Evolutionary conservation across 2,797 vertebrate species (phyloP).

Genomic region (Psittacula echo): DNA sequence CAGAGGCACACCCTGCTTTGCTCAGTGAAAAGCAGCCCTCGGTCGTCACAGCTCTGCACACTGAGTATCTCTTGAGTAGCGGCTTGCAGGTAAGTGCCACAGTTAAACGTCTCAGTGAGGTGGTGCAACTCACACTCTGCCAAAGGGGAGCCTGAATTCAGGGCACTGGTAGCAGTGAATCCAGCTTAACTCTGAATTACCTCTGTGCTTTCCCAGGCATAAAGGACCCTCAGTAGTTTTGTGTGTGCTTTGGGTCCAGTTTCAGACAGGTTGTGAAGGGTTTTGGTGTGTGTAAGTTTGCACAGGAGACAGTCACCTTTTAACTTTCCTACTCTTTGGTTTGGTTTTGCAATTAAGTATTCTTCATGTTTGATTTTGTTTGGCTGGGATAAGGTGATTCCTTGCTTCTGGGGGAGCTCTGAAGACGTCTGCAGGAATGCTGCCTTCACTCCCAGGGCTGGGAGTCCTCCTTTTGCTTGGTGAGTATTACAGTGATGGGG

Average conservation of each 20-base stretch:
- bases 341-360: not conserved
- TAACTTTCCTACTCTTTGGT: not conserved
- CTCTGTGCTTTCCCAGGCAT: accelerated
- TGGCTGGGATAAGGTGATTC: not conserved
- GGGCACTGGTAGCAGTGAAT: accelerated
- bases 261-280: not conserved
- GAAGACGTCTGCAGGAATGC: conserved; percentile 13
- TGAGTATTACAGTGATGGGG: not conserved
- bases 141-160: not conserved
- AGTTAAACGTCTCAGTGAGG: accelerated
- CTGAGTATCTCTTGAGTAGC: accelerated
- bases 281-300: accelerated
- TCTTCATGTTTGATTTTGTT: not conserved
- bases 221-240: accelerated
- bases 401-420: not conserved
- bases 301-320: not conserved
- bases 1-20: not conserved
- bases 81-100: not conserved
- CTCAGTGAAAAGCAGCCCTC: conserved; percentile 39
- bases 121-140: not conserved
- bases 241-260: not conserved
- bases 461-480: conserved; percentile 34
- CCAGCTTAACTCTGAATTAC: not conserved
- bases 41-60: not conserved
- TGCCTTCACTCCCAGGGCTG: not conserved